Evolutionary conservation across 2,797 vertebrate genomes (phyloP).

Genomic region (Cynopterus sphinx): DNA sequence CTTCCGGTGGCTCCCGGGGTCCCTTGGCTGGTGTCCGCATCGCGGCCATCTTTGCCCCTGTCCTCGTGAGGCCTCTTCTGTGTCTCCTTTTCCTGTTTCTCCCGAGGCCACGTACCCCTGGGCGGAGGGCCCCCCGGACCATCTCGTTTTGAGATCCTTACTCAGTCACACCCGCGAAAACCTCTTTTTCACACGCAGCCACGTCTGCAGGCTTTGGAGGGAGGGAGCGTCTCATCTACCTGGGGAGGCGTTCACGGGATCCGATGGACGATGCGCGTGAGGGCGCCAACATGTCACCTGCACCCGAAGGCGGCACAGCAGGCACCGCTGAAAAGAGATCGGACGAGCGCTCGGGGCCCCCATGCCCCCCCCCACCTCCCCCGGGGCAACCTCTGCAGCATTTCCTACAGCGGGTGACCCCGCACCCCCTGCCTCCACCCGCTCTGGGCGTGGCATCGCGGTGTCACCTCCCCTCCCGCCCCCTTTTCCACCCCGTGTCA

Average conservation of each 20-base stretch:
- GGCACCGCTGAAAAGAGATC: neutral
- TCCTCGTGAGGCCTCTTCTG: neutral
- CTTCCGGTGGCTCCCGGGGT: neutral
- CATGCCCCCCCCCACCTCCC: too few species aligned
- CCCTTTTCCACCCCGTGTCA: accelerated
- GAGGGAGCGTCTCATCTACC: too few species aligned
- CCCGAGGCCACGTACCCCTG: neutral
- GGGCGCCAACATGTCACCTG: neutral
- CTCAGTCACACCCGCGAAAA: neutral
- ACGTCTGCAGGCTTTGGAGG: neutral
- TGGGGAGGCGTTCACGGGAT: too few species aligned
- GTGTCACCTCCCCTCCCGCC: accelerated
- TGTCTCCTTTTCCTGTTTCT: neutral
- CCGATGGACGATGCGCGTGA: accelerated
- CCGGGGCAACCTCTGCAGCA: too few species aligned
- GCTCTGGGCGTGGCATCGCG: too few species aligned
- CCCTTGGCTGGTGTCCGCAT: neutral
- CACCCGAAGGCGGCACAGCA: neutral
- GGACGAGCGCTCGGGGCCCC: neutral
- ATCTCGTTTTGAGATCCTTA: neutral
- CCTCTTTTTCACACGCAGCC: neutral
- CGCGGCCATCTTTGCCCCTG: too few species aligned
- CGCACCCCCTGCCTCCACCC: too few species aligned
- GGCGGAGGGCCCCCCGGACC: neutral
- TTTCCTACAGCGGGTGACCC: neutral